Percentiles rank a stretch among this genome's conserved stretches.
Conservation (phyloP, 2,113 vertebrate genomes). For the Protobothrops flavoviridis region DNA sequence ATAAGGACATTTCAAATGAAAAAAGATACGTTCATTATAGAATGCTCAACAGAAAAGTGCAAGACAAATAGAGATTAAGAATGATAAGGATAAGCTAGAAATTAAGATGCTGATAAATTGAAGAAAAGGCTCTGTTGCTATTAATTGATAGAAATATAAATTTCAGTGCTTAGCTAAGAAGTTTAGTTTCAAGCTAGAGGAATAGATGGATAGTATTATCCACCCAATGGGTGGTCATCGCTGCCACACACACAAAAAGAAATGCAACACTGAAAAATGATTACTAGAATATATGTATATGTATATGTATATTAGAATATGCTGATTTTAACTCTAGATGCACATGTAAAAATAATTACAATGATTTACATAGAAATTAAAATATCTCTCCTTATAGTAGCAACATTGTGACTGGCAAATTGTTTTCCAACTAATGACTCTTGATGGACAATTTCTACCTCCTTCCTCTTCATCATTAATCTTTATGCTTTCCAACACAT, state of each 20-base stretch:
- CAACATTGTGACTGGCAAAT: neutral
- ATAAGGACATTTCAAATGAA: neutral
- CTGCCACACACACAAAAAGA: neutral
- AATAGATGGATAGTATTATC: constrained; percentile 13
- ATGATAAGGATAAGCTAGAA: neutral
- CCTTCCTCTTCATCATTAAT: neutral
- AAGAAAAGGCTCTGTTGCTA: constrained; percentile 32
- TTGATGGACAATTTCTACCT: neutral
- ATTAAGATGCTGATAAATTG: neutral
- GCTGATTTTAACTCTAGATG: too few species aligned
- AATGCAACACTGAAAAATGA: neutral
- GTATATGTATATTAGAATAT: too few species aligned
- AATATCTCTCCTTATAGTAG: neutral
- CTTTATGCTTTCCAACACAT: neutral
- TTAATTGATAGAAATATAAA: constrained; percentile 8
- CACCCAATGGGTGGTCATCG: neutral
- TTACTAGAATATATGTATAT: too few species aligned
- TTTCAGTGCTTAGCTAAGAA: constrained; percentile 19
- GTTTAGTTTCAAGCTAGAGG: constrained; percentile 30
- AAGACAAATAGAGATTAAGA: constrained; percentile 25
- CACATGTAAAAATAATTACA: too few species aligned
- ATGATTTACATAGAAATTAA: neutral
- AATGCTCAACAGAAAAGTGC: constrained; percentile 16
- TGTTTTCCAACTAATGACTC: neutral
- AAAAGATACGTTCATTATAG: neutral